Conservation (phyloP, 2,113 vertebrate genomes). For the Rousettus leschenaultii region DNA sequence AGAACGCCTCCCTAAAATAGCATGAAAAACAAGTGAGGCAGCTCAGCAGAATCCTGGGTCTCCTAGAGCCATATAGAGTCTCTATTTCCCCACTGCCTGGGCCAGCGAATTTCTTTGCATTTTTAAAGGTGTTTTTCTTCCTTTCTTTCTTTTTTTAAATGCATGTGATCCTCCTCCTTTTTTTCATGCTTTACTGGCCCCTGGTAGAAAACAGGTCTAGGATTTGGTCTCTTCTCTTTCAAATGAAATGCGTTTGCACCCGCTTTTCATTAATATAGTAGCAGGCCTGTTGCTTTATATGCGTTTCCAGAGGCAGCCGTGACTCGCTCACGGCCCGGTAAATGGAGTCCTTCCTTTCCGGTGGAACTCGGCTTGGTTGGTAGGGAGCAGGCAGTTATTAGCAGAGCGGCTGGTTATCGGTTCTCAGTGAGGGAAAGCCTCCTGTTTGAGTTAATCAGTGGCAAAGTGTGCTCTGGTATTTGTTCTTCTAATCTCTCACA, state of each 20-base stretch:
- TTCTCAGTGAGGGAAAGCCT: not conserved
- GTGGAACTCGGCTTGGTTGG: not conserved
- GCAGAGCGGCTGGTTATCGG: not conserved
- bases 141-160: not conserved
- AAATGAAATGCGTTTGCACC: not conserved
- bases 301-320: not conserved
- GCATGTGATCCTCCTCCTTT: not conserved
- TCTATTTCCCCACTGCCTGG: not conserved
- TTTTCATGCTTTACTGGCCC: not conserved
- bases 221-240: not conserved
- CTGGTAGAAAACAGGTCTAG: not conserved
- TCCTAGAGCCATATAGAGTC: not conserved
- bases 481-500: not conserved
- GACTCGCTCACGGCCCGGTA: not conserved
- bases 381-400: not conserved
- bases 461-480: not conserved
- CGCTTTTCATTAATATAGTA: slow-evolving; percentile 13
- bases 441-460: not conserved
- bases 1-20: not conserved
- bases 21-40: not conserved
- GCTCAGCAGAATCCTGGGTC: not conserved
- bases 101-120: not conserved
- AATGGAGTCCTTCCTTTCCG: not conserved
- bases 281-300: not conserved
- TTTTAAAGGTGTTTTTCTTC: not conserved